These are phyloP conservation scores for Andrena fulva DNA, from an alignment of 2,888 invertebrate genomes.

Conservation along the genomic window DNA sequence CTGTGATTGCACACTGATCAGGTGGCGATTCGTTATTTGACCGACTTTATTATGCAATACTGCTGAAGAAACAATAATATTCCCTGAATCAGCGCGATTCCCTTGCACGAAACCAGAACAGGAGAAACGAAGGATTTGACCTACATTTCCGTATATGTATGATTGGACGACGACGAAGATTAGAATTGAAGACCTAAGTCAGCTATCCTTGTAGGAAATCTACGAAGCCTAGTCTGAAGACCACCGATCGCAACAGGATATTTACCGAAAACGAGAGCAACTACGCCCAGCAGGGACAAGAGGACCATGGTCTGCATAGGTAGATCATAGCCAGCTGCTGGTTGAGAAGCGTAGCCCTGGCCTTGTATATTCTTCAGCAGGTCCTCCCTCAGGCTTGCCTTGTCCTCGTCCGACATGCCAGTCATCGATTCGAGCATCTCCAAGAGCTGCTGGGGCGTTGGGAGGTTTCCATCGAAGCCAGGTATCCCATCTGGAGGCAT, in stretches of 20 bases:
- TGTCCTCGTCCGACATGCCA: slow-evolving; percentile 88
- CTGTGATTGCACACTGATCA: not conserved
- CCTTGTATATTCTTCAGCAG: slow-evolving; percentile 84
- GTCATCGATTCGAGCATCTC: slow-evolving; percentile 86
- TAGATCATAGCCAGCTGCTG: slow-evolving; percentile 19
- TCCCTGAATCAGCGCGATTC: not conserved
- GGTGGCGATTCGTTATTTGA: not conserved
- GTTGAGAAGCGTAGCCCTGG: not conserved
- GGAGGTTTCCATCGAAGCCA: slow-evolving; percentile 82
- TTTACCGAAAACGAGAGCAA: slow-evolving; percentile 78
- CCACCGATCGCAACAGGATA: slow-evolving; percentile 13
- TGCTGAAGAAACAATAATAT: slow-evolving; percentile 22
- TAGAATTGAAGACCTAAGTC: not conserved
- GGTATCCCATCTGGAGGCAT: slow-evolving; percentile 25
- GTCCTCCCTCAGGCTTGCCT: slow-evolving; percentile 86
- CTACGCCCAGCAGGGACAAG: slow-evolving; percentile 71
- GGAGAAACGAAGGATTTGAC: not conserved
- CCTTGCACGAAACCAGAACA: not conserved
- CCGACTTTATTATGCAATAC: slow-evolving; percentile 27
- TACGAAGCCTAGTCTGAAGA: no score
- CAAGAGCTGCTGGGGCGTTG: slow-evolving; percentile 87
- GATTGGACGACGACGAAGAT: not conserved
- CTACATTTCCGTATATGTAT: not conserved
- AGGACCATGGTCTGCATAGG: slow-evolving; percentile 80
- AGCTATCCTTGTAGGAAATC: not conserved